These are phyloP conservation scores for Acropternis orthonyx DNA, from an alignment of 2,797 vertebrate genomes.

Conservation along the genomic window DNA sequence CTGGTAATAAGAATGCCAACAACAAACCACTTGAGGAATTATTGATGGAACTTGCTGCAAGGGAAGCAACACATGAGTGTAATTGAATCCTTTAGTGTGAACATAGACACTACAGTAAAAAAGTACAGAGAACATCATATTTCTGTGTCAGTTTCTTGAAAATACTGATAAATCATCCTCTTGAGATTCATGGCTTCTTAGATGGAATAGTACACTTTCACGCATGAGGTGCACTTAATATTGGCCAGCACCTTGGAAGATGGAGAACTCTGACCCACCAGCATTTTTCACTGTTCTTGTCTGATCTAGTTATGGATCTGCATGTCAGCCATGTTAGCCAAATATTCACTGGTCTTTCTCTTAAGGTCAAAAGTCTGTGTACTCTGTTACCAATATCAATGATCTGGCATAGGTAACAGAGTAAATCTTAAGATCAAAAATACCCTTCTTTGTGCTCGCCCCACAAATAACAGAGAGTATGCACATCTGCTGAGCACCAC, in stretches of 20 bases:
- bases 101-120: not conserved
- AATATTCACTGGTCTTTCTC: not conserved
- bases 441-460: not conserved
- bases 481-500: not conserved
- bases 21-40: not conserved
- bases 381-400: not conserved
- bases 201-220: not conserved
- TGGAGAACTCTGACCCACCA: not conserved
- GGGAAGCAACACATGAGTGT: not conserved
- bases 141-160: slow-evolving; percentile 27
- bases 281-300: not conserved
- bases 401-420: not conserved
- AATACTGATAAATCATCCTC: slow-evolving; percentile 27
- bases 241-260: not conserved
- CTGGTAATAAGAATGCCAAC: not conserved
- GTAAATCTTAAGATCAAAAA: not conserved
- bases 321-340: not conserved
- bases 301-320: not conserved
- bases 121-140: not conserved
- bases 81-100: slow-evolving; percentile 14
- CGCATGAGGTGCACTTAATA: not conserved
- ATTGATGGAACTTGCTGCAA: not conserved
- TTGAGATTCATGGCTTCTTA: not conserved
- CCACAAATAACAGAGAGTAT: not conserved
- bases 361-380: not conserved